A percentile compares a stretch with the other conserved stretches of the same genome.
Conservation (phyloP, 2,113 vertebrate genomes). For the Aplodontia rufa region DNA sequence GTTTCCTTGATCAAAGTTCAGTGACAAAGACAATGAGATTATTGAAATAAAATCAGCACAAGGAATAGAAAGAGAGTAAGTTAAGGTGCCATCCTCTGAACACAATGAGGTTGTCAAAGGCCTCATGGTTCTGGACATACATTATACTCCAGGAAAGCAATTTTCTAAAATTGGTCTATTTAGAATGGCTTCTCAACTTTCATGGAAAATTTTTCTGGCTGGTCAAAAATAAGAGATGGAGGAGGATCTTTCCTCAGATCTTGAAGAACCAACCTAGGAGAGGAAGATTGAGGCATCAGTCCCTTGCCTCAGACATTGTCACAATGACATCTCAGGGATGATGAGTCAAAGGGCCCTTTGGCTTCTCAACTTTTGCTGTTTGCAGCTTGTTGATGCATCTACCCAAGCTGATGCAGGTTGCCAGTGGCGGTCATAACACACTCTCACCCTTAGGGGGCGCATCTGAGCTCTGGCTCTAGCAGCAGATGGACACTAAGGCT, state of each 20-base stretch:
- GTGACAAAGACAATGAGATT: background rate
- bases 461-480: background rate
- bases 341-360: background rate
- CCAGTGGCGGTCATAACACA: background rate
- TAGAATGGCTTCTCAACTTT: background rate
- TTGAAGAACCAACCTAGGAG: background rate
- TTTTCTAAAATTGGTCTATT: background rate
- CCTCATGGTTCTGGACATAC: background rate
- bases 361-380: background rate
- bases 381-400: background rate
- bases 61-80: background rate
- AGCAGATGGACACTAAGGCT: background rate
- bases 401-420: background rate
- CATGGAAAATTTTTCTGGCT: background rate
- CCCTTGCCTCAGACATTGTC: background rate
- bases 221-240: background rate
- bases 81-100: background rate
- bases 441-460: background rate
- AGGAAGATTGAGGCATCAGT: background rate
- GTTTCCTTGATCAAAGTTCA: background rate
- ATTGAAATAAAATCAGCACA: background rate
- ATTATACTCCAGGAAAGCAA: background rate
- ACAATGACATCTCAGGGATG: background rate
- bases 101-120: background rate
- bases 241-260: background rate